Base-by-base conservation (phyloP, 1,140 invertebrate species). In the Manduca sexta region DNA sequence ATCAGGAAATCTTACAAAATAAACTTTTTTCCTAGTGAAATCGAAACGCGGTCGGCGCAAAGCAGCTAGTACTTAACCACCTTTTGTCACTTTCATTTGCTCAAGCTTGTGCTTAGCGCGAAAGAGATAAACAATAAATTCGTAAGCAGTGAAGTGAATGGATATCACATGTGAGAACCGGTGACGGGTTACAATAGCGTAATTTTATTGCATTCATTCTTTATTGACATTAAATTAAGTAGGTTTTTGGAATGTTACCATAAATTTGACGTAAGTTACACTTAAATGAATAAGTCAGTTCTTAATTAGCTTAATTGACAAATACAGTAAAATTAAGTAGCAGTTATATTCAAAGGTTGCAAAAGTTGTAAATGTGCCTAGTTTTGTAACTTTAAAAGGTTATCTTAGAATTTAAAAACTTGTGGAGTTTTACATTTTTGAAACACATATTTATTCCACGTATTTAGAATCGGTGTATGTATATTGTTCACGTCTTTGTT, bases 51-150 rank as follows among this genome's bases (percentile, higher is more conserved):
- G 40, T 39, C 49, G 31, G 18, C 38, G 15, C 16, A 15, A 16
- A 15, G 16, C 16, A 38, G 47, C 8, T n/a, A 49, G 43, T 18
- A 38, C 18, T 10, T 17, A 12, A 43, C 13, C 43, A 5, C 30
- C 6, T 17, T 41, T 44, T 43, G 31, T 56, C 53, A 50, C 53
- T 56, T 56, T 56, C 48, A 13, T 39, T 47, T 31, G 17, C 11
- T 40, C 21, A 10, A 18, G 16, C 16, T 18, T 18, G 15, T 35
- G 14, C 17, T 21, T 12, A 39, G 48, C 15, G 35, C 45, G 49
- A 57, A 38, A 42, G 55, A 47, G 55, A 57, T 10, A 55, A 47
- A 41, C 18, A 53, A 37, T 21, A 11, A 11, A 46, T 40, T 40
- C 2, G 5, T 33, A 30, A 42, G 37, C 14, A 38, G 35, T 16